Conservation (phyloP, 2,888 invertebrate species). For the Peribatodes rhomboidaria region DNA sequence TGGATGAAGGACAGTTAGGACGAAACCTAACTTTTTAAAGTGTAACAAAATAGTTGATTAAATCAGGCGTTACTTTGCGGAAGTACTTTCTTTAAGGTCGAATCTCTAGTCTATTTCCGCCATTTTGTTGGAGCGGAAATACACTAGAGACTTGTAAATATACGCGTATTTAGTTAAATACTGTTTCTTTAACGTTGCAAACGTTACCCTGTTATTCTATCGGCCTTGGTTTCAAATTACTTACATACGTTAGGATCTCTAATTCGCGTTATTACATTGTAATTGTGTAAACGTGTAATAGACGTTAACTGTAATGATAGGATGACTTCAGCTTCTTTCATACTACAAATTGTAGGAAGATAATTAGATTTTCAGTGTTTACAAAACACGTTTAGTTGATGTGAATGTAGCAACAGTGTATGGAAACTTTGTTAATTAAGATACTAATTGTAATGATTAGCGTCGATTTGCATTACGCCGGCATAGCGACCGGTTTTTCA, state of each 20-base stretch:
- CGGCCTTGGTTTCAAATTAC: slow-evolving; percentile 11
- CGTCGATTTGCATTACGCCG: neutral
- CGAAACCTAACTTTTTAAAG: no score
- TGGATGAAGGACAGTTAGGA: no score
- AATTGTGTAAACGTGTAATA: neutral
- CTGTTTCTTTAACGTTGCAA: no score
- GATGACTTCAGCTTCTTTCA: slow-evolving; percentile 17
- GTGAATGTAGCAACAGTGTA: neutral
- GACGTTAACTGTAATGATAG: slow-evolving; percentile 9
- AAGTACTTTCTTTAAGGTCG: no score
- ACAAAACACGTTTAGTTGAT: neutral
- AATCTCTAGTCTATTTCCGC: no score
- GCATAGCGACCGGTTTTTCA: neutral
- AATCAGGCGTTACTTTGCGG: no score
- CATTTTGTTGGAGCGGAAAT: no score
- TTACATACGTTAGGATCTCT: neutral
- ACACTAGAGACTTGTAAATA: no score
- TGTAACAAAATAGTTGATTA: no score
- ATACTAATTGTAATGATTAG: neutral
- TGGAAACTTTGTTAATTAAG: neutral
- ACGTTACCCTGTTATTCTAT: neutral
- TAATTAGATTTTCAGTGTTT: neutral
- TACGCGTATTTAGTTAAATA: no score
- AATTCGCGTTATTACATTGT: slow-evolving; percentile 9
- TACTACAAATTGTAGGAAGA: neutral